phyloP scores from a whole-genome alignment of 1,140 invertebrate species.

The Cylas formicarius region DNA sequence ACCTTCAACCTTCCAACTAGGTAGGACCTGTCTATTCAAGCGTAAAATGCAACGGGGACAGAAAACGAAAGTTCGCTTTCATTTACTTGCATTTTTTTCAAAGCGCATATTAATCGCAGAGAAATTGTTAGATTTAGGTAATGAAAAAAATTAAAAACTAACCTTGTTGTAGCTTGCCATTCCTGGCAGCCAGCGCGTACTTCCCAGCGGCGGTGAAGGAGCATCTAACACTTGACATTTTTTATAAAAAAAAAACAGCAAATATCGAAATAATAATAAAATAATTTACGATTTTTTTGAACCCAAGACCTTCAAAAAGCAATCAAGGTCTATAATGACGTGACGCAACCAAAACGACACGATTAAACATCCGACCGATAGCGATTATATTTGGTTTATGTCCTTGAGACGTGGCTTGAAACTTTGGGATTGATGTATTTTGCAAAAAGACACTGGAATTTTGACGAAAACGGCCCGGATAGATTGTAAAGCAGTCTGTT shows the following conservation, averaged over 20 bases:
- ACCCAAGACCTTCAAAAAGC: conserved; percentile 16
- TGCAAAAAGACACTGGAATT: too few relatives aligned
- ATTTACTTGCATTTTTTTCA: background rate
- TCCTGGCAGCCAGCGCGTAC: conserved; percentile 32
- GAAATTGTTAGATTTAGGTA: background rate
- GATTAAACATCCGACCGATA: too few relatives aligned
- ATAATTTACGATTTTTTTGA: conserved; percentile 16
- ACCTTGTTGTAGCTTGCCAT: conserved; percentile 36
- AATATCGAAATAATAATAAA: conserved; percentile 9
- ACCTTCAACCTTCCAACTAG: background rate
- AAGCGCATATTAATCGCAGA: background rate
- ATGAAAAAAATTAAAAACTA: conserved; percentile 11
- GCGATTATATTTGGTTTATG: too few relatives aligned
- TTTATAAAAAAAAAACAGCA: conserved; percentile 4
- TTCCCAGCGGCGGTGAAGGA: conserved; percentile 35
- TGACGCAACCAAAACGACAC: too few relatives aligned
- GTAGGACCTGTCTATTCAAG: background rate
- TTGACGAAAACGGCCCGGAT: too few relatives aligned
- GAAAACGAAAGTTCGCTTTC: background rate
- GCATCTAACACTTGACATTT: conserved; percentile 38
- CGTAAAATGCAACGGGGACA: too few relatives aligned
- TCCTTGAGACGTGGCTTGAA: too few relatives aligned
- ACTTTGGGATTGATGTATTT: too few relatives aligned
- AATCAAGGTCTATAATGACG: conserved; percentile 24
- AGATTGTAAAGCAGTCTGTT: too few relatives aligned